Evolutionary conservation across 2,888 invertebrate species (phyloP).

Genomic region (Hyppa rectilinea): DNA sequence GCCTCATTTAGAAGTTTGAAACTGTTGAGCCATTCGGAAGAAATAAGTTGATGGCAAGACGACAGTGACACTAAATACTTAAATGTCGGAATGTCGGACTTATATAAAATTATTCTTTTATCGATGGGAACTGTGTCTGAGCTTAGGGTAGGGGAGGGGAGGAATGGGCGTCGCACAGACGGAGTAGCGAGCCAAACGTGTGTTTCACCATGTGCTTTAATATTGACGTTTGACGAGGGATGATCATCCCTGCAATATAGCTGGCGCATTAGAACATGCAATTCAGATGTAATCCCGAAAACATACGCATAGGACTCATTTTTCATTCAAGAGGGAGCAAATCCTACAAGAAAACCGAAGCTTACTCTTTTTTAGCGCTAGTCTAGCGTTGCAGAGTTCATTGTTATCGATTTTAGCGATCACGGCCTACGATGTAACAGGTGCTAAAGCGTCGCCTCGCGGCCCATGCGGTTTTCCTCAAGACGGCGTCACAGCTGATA

Average conservation of each 20-base stretch:
- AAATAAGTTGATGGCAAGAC: slow-evolving; percentile 42
- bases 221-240: slow-evolving; percentile 61
- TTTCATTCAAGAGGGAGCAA: slow-evolving; percentile 25
- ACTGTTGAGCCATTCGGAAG: slow-evolving; percentile 41
- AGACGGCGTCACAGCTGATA: slow-evolving; percentile 54
- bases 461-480: slow-evolving; percentile 52
- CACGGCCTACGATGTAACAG: slow-evolving; percentile 59
- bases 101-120: slow-evolving; percentile 60
- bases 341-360: slow-evolving; percentile 1
- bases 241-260: slow-evolving; percentile 39
- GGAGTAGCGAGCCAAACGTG: slow-evolving; percentile 50
- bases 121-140: slow-evolving; percentile 53
- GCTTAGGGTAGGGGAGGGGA: slow-evolving; percentile 32
- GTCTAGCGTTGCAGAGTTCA: slow-evolving; percentile 21
- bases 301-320: slow-evolving; percentile 41
- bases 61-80: slow-evolving; percentile 49
- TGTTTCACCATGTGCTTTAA: slow-evolving; percentile 51
- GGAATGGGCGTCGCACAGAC: slow-evolving; percentile 52
- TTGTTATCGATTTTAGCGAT: slow-evolving; percentile 48
- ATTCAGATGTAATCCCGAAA: slow-evolving; percentile 41
- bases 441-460: slow-evolving; percentile 43
- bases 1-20: slow-evolving; percentile 53
- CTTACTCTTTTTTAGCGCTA: background rate
- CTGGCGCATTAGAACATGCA: slow-evolving; percentile 36
- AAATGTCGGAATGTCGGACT: slow-evolving; percentile 53